Percentiles rank a stretch among this genome's conserved stretches.
Conservation (phyloP, 1,140 invertebrate genomes). For the Drosophila biarmipes region DNA sequence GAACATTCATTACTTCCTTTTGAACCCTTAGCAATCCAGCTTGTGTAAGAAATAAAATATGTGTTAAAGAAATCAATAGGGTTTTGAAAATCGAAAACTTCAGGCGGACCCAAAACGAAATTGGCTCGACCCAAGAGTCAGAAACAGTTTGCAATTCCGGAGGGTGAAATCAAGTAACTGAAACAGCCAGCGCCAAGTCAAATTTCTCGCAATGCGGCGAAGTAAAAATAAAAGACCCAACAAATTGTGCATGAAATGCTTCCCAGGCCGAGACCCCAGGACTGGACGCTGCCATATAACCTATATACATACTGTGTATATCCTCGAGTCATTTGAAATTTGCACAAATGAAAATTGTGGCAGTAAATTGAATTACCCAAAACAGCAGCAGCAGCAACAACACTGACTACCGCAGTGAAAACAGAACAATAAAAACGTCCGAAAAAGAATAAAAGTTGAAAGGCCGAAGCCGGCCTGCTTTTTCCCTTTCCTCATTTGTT, state of each 20-base stretch:
- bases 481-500: slow-evolving; percentile 1
- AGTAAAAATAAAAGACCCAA: slow-evolving; percentile 79
- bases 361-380: slow-evolving; percentile 81
- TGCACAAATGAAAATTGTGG: slow-evolving; percentile 78
- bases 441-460: slow-evolving; percentile 68
- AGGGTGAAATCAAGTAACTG: slow-evolving; percentile 1
- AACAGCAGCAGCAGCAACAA: slow-evolving; percentile 44
- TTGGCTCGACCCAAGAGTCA: slow-evolving; percentile 62
- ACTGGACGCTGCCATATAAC: slow-evolving; percentile 17
- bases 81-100: not conserved
- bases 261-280: slow-evolving; percentile 9
- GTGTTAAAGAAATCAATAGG: not conserved
- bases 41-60: not conserved
- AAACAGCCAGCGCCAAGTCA: slow-evolving; percentile 37
- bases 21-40: no score
- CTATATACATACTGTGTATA: slow-evolving; percentile 22
- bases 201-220: slow-evolving; percentile 73
- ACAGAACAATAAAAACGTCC: slow-evolving; percentile 73
- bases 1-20: not conserved
- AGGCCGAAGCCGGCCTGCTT: slow-evolving; percentile 40
- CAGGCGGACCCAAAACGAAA: slow-evolving; percentile 26
- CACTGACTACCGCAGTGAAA: slow-evolving; percentile 69
- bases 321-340: slow-evolving; percentile 66
- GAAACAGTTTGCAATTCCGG: slow-evolving; percentile 51
- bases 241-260: slow-evolving; percentile 80